phyloP scores from a whole-genome alignment of 64 coral and sea anemone species.

The Dendrophyllia cribrosa region DNA sequence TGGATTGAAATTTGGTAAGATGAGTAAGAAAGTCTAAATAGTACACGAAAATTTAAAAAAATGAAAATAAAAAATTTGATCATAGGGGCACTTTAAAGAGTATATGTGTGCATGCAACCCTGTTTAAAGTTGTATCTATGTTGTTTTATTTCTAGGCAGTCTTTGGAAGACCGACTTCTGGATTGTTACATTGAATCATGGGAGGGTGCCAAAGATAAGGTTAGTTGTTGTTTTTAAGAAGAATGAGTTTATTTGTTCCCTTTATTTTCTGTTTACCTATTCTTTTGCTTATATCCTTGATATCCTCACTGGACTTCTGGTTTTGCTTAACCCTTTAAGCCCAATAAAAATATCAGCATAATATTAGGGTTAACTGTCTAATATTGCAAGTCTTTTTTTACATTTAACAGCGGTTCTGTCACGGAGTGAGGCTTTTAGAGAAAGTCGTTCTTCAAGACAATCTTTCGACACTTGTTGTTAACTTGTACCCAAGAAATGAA shows the following conservation, averaged over 20 bases:
- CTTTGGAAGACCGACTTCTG: conserved; percentile 87
- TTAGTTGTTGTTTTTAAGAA: background rate
- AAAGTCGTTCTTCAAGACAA: conserved; percentile 99
- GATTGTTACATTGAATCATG: conserved; percentile 98
- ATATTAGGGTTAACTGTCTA: background rate
- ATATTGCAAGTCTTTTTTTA: background rate
- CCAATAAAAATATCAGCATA: no score
- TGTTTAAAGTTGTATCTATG: background rate
- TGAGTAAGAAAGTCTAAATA: no score
- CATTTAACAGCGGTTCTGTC: conserved; percentile 84
- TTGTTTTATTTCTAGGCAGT: conserved; percentile 72
- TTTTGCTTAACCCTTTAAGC: no score
- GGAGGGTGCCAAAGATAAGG: conserved; percentile 98
- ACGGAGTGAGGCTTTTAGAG: conserved; percentile 94
- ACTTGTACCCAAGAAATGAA: conserved; percentile 93
- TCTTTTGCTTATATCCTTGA: no score
- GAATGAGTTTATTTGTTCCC: no score
- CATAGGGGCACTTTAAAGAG: background rate
- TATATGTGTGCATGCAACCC: background rate
- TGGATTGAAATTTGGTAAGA: no score
- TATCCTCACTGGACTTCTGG: no score
- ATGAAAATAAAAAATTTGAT: no score
- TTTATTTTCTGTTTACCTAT: no score
- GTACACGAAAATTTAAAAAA: no score
- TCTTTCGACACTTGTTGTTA: conserved; percentile 96